phyloP scores from a whole-genome alignment of 2,888 invertebrate species.

The Dinocampus coccinellae region DNA sequence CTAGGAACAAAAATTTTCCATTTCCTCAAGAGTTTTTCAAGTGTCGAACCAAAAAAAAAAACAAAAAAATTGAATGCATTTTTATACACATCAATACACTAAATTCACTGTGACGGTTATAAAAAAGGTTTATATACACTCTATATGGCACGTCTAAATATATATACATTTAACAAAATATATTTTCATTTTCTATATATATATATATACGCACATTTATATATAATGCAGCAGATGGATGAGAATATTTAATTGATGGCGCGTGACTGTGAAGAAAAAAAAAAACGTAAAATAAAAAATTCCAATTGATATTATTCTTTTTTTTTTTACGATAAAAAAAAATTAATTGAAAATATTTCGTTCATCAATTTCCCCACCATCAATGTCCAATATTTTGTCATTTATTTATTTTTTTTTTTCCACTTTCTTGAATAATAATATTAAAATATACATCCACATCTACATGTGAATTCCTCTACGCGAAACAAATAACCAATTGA shows the following conservation, averaged over 20 bases:
- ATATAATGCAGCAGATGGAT: constrained; percentile 39
- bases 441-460: neutral
- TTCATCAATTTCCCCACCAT: neutral
- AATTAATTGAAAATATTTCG: neutral
- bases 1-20: neutral
- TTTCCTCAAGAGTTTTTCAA: neutral
- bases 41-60: too few species aligned
- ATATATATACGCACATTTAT: neutral
- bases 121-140: neutral
- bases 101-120: neutral
- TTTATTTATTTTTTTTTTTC: neutral
- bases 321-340: constrained; percentile 15
- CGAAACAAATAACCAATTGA: neutral
- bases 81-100: neutral
- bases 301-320: neutral
- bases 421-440: constrained; percentile 2
- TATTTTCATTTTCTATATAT: neutral
- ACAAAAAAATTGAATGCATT: neutral
- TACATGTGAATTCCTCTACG: too few species aligned
- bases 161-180: neutral
- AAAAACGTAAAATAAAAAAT: constrained; percentile 35
- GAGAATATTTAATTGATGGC: constrained; percentile 42
- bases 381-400: neutral
- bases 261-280: constrained; percentile 43
- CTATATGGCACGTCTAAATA: constrained; percentile 7